phyloP scores from a whole-genome alignment of 1,140 invertebrate species.

The Trichonephila inaurata region DNA sequence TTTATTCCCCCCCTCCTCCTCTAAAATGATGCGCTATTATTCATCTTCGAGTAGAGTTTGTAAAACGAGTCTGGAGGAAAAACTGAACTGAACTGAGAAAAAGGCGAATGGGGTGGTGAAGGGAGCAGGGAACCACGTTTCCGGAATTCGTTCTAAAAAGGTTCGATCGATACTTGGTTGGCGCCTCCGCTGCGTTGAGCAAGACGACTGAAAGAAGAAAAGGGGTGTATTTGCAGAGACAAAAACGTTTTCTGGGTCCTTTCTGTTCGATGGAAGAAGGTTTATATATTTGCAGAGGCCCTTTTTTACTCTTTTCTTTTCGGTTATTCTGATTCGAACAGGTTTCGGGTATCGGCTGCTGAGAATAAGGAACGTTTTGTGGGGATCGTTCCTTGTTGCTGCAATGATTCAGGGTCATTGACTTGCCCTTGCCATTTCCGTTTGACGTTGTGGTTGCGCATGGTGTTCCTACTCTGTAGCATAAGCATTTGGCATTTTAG shows the following conservation, averaged over 20 bases:
- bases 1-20: not conserved
- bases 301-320: not conserved
- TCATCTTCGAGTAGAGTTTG: constrained; percentile 48
- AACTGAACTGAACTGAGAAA: not conserved
- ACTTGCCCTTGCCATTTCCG: not conserved
- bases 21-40: constrained; percentile 10
- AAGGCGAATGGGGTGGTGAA: not conserved
- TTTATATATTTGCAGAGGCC: not conserved
- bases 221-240: constrained; percentile 30
- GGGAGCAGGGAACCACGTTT: constrained; percentile 38
- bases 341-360: not conserved
- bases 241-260: not conserved
- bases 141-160: constrained; percentile 72
- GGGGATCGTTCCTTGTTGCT: not conserved
- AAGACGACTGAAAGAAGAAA: constrained; percentile 41
- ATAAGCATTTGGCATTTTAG: not conserved
- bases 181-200: constrained; percentile 47
- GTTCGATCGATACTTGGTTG: constrained; percentile 56
- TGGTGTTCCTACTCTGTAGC: not conserved
- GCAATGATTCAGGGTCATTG: constrained; percentile 1
- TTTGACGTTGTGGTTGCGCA: not conserved
- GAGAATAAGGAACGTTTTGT: not conserved
- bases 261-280: not conserved
- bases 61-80: not conserved
- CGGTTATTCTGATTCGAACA: not conserved